Conservation (phyloP, 2,113 vertebrate species). For the Psophia crepitans region DNA sequence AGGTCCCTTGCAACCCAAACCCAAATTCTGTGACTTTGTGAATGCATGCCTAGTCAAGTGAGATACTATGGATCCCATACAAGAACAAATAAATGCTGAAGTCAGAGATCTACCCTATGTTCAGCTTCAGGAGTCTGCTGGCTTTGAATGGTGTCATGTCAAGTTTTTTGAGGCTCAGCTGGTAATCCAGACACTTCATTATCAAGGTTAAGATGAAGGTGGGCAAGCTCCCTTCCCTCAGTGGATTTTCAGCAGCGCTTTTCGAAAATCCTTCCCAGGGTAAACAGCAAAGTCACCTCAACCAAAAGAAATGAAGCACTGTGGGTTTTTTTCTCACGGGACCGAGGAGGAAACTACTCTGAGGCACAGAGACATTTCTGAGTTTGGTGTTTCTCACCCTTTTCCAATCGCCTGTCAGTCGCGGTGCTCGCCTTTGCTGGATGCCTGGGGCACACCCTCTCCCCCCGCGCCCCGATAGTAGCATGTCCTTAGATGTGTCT, state of each 20-base stretch:
- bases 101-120: background rate
- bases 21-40: too few relatives aligned
- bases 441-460: background rate
- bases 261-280: background rate
- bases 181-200: background rate
- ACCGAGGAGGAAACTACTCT: background rate
- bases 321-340: background rate
- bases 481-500: constrained; percentile 24
- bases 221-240: background rate
- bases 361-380: background rate
- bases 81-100: background rate
- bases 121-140: background rate
- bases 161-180: background rate
- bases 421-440: background rate
- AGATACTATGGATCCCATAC: accelerated
- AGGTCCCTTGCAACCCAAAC: too few relatives aligned
- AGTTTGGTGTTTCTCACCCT: background rate
- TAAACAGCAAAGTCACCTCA: background rate
- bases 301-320: background rate
- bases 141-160: background rate
- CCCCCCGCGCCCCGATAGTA: background rate
- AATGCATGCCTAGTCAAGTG: background rate
- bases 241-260: background rate
- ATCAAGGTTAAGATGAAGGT: background rate
- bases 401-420: background rate